Conservation (phyloP, 2,888 invertebrate species). For the Ectemnius continuus region DNA sequence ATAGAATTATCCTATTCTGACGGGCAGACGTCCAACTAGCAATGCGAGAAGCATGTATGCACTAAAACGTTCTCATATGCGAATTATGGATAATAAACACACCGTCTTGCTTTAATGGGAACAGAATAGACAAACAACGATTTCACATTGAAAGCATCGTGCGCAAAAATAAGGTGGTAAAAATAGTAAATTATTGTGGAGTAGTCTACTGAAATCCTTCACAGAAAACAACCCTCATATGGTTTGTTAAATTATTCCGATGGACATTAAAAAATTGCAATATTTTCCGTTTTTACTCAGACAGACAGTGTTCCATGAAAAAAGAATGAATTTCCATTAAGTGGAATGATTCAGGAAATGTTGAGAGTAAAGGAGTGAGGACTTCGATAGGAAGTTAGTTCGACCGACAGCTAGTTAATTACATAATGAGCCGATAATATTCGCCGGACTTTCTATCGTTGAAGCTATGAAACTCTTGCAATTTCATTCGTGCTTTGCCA, state of each 20-base stretch:
- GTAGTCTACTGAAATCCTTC: no score
- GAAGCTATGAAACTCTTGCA: conserved; percentile 29
- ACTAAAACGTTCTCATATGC: conserved; percentile 68
- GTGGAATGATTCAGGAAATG: conserved; percentile 12
- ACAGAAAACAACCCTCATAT: no score
- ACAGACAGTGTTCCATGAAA: conserved; percentile 23
- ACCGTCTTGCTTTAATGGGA: conserved; percentile 59
- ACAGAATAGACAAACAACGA: no score
- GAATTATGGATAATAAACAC: conserved; percentile 66
- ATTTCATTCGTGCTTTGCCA: conserved; percentile 16
- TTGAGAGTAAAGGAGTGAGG: conserved; percentile 3
- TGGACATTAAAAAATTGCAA: not conserved
- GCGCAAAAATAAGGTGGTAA: no score
- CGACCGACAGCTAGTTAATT: conserved; percentile 52
- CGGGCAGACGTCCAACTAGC: conserved; percentile 62
- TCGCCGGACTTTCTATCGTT: conserved; percentile 40
- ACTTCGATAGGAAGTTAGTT: conserved; percentile 28
- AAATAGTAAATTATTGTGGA: no score
- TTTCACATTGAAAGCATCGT: no score
- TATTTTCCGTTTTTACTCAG: not conserved
- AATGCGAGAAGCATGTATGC: conserved; percentile 58
- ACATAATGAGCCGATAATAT: conserved; percentile 43
- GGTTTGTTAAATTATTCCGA: no score
- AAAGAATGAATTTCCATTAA: conserved; percentile 44
- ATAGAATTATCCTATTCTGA: not conserved